Base-by-base conservation (phyloP, 1,140 invertebrate species). In the Lordiphosa mommai region DNA sequence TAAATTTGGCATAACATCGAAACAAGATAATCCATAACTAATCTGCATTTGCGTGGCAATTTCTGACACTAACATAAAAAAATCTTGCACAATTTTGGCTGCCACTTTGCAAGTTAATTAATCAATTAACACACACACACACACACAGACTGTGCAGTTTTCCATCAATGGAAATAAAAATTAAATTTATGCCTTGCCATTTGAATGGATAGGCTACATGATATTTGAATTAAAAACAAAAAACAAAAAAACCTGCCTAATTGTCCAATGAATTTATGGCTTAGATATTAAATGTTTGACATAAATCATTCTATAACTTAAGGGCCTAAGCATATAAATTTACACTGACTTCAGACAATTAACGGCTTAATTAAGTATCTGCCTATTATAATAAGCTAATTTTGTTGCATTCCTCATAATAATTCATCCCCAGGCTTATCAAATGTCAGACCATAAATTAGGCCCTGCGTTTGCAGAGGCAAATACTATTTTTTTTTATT, bases 361-460 rank as follows among this genome's bases (percentile, higher is more conserved):
- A 73, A 56, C 60, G 36, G 36, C 16, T 40, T 74, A 69, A 80
- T 73, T 73, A 66, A 40, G 37, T 66, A 61, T 61, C 38, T n/a
- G n/a, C n/a, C n/a, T n/a, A n/a, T n/a, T 40, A 53, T 59, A 58
- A 72, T 69, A 69, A 53, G 55, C 43, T 52, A 63, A 72, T 71
- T 53, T 57, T 77, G 72, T 67, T 48, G 60, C 44, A 43, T 30
- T 38, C 40, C 43, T 53, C 48, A 38, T 14, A 23, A 30, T 14
- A 17, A 17, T 17, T 17, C 16, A 37, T 20, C 13, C 44, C 9
- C 13, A 41, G 61, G 71, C 65, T 56, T 57, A 56, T 79, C 49
- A 27, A 53, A 71, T 49, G 20, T 33, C 37, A 13, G 44, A 4
- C 34, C 33, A 80, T 80, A 82, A 80, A 80, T 80, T 59, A 74